These are phyloP conservation scores for Anseranas semipalmata DNA, from an alignment of 2,113 vertebrate species.

Conservation along the genomic window DNA sequence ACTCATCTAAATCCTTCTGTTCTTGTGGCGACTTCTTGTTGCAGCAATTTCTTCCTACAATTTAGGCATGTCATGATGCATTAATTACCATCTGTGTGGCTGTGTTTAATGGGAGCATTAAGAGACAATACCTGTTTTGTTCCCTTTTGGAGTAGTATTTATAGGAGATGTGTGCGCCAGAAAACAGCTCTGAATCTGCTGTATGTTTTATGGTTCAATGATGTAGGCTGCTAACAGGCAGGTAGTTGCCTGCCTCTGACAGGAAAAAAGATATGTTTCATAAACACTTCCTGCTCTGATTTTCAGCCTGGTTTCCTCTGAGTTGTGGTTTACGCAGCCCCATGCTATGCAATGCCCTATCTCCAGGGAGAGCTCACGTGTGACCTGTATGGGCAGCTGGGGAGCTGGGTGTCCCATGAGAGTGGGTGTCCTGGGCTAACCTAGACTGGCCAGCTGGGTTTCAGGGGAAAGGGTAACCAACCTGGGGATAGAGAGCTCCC, in stretches of 20 bases:
- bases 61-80: background rate
- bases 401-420: background rate
- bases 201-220: background rate
- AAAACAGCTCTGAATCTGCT: background rate
- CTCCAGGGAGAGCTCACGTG: accelerated
- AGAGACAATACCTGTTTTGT: constrained; percentile 21
- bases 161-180: background rate
- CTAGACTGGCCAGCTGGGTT: background rate
- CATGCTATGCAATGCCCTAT: accelerated
- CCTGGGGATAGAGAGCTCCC: background rate
- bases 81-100: constrained; percentile 50
- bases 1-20: background rate
- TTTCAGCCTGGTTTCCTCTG: background rate
- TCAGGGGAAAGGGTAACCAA: background rate
- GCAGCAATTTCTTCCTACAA: background rate
- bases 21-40: constrained; percentile 2
- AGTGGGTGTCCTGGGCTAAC: accelerated
- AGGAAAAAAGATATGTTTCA: background rate
- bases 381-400: background rate
- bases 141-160: background rate
- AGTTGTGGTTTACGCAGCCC: background rate
- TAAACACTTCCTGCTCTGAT: background rate
- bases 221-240: background rate
- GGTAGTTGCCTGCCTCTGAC: background rate
- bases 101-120: constrained; percentile 32